Conservation (phyloP, 1,140 invertebrate genomes). For the Aphelenchoides avenae region DNA sequence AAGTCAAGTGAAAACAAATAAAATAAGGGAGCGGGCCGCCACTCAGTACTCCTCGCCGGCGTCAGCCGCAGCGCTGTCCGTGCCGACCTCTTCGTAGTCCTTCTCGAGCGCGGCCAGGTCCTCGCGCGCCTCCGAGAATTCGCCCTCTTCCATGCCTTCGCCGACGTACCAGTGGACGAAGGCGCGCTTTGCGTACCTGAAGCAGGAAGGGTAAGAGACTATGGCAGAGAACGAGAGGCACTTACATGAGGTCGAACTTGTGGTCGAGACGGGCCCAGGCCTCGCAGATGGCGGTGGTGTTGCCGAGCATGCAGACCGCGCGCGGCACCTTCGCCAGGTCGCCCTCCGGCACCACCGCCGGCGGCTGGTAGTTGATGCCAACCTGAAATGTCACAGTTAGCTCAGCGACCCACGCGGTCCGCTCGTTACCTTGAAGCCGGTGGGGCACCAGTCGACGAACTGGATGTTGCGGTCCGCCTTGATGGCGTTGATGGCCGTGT, state of each 20-base stretch:
- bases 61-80: constrained; percentile 67
- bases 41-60: too few species aligned
- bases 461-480: constrained; percentile 55
- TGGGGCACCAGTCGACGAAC: constrained; percentile 80
- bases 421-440: constrained; percentile 73
- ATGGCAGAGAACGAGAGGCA: too few species aligned
- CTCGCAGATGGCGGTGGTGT: constrained; percentile 77
- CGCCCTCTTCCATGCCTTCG: constrained; percentile 77
- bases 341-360: constrained; percentile 48
- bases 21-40: too few species aligned
- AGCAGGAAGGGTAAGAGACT: constrained; percentile 70
- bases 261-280: constrained; percentile 68
- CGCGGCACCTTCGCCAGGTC: constrained; percentile 56
- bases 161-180: constrained; percentile 72
- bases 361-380: constrained; percentile 49
- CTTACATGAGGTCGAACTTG: constrained; percentile 69
- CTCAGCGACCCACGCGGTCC: constrained; percentile 80
- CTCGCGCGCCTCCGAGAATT: constrained; percentile 77
- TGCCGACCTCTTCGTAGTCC: constrained; percentile 43
- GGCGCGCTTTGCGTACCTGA: constrained; percentile 69
- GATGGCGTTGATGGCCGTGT: constrained; percentile 71
- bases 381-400: constrained; percentile 61
- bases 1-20: too few species aligned
- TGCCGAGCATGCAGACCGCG: constrained; percentile 71
- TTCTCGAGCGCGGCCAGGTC: constrained; percentile 67